These are phyloP conservation scores for Drosophila gaucha DNA, from an alignment of 2,888 invertebrate genomes.

Conservation along the genomic window DNA sequence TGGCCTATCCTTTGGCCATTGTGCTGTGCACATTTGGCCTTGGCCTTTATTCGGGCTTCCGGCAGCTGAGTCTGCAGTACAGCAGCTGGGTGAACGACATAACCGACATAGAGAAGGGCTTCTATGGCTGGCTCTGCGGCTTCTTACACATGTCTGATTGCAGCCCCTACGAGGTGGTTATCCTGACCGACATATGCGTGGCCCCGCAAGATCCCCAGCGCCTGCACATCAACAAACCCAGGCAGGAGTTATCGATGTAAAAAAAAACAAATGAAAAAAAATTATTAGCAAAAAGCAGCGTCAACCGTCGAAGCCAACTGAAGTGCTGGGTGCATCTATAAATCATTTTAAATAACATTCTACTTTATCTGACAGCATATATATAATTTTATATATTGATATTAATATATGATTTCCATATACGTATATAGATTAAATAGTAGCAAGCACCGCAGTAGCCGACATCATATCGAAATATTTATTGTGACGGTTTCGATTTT, in stretches of 20 bases:
- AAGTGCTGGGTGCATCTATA: slow-evolving; percentile 31
- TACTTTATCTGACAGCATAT: neutral
- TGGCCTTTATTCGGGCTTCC: slow-evolving; percentile 88
- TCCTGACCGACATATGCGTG: slow-evolving; percentile 86
- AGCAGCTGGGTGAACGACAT: slow-evolving; percentile 90
- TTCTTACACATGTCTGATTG: slow-evolving; percentile 89
- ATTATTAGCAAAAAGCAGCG: slow-evolving; percentile 11
- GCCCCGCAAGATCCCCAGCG: slow-evolving; percentile 76
- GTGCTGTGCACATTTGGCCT: slow-evolving; percentile 88
- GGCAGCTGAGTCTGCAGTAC: slow-evolving; percentile 89
- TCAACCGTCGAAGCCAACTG: slow-evolving; percentile 33
- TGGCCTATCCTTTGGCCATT: slow-evolving; percentile 90
- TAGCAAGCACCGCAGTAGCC: slow-evolving; percentile 37
- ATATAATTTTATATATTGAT: slow-evolving; percentile 2
- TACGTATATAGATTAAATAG: neutral
- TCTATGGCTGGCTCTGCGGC: slow-evolving; percentile 91
- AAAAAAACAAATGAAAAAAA: neutral
- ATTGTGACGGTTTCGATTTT: slow-evolving; percentile 61
- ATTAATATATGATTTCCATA: slow-evolving; percentile 12
- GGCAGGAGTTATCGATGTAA: slow-evolving; percentile 85
- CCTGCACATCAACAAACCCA: slow-evolving; percentile 84
- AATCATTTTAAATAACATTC: neutral
- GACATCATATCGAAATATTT: slow-evolving; percentile 41
- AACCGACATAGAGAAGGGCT: slow-evolving; percentile 91
- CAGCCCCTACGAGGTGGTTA: slow-evolving; percentile 88